Conservation (phyloP, 1,140 invertebrate genomes). For the Trinorchestia longiramus region DNA sequence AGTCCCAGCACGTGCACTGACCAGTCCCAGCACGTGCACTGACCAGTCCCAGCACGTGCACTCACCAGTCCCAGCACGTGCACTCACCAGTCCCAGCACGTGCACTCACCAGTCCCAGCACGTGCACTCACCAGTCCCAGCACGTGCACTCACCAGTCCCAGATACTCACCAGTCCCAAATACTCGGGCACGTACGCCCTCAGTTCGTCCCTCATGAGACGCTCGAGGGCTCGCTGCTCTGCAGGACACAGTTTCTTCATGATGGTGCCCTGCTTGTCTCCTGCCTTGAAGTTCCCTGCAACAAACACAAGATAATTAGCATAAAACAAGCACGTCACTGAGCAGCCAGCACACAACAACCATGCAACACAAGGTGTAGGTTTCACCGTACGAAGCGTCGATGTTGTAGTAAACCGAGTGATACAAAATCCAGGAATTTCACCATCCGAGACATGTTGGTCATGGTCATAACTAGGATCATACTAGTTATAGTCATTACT, state of each 20-base stretch:
- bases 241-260: constrained; percentile 91
- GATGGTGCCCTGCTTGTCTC: constrained; percentile 91
- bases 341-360: not conserved
- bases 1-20: no score
- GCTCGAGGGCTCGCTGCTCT: constrained; percentile 88
- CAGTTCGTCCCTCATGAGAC: constrained; percentile 88
- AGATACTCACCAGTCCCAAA: constrained; percentile 79
- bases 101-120: not conserved
- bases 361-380: no score
- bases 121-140: not conserved
- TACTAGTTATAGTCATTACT: no score
- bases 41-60: no score
- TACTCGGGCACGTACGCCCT: constrained; percentile 91
- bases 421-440: no score
- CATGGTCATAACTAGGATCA: no score
- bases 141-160: not conserved
- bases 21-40: no score
- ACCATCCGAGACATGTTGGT: no score
- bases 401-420: no score
- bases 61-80: no score
- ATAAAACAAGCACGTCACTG: not conserved
- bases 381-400: no score
- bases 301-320: not conserved
- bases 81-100: not conserved
- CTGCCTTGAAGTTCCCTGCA: constrained; percentile 90